These are phyloP conservation scores for Papilio aristodemus DNA, from an alignment of 1,140 invertebrate genomes.

Conservation along the genomic window DNA sequence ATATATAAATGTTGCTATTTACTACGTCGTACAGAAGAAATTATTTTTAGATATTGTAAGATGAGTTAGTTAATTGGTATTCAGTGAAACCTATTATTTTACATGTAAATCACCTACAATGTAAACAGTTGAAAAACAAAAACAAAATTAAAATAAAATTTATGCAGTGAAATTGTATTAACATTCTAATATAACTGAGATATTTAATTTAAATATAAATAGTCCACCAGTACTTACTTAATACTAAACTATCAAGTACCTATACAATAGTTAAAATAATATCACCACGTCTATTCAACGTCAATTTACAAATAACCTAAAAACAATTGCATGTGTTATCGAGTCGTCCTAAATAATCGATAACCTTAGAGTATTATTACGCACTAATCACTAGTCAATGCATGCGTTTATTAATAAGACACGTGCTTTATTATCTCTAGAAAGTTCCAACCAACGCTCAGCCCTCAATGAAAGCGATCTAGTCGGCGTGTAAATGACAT, in stretches of 20 bases:
- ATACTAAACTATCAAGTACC: neutral
- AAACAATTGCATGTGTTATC: conserved; percentile 23
- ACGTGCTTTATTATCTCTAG: conserved; percentile 13
- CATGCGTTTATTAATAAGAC: conserved; percentile 9
- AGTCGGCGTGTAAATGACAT: conserved; percentile 12
- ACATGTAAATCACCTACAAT: neutral
- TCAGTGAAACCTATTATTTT: neutral
- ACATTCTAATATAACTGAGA: neutral
- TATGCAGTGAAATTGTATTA: neutral
- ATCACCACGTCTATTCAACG: no score
- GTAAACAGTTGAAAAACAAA: neutral
- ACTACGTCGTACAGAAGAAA: no score
- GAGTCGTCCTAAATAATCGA: neutral
- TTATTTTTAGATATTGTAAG: no score
- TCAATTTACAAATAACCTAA: neutral
- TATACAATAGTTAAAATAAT: no score
- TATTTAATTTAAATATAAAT: conserved; percentile 7
- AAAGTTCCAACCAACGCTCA: neutral
- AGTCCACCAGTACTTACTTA: no score
- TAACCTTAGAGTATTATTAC: neutral
- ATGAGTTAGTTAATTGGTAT: neutral
- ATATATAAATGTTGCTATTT: no score
- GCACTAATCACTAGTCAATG: neutral
- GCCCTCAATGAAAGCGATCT: conserved; percentile 22
- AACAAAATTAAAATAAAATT: neutral